phyloP scores from a whole-genome alignment of 2,113 vertebrate species.

The Cyphomyrus discorhynchus region DNA sequence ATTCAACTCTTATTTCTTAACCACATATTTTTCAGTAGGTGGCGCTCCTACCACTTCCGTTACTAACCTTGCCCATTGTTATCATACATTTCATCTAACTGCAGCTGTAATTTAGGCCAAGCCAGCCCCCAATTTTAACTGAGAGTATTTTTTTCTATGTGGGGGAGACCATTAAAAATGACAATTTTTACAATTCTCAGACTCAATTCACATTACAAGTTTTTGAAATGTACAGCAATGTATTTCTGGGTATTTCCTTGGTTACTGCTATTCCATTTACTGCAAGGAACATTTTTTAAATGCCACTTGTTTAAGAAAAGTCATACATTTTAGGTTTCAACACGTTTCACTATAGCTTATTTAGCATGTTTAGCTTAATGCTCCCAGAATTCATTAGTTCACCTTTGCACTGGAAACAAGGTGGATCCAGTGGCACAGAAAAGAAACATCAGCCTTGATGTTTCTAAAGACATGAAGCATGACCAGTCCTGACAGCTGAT shows the following conservation, averaged over 20 bases:
- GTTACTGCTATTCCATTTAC: not conserved
- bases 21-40: not conserved
- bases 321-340: not conserved
- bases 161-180: not conserved
- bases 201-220: not conserved
- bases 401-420: not conserved
- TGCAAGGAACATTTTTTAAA: not conserved
- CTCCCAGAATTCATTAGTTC: not conserved
- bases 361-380: not conserved
- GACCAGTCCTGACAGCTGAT: not conserved
- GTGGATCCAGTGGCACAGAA: not conserved
- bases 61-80: not conserved
- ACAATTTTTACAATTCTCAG: not conserved
- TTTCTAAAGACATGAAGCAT: not conserved
- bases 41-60: not conserved
- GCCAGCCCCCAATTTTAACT: not conserved
- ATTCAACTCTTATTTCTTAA: not conserved
- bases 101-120: not conserved
- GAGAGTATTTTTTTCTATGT: not conserved
- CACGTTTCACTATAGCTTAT: not conserved
- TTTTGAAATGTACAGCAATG: not conserved
- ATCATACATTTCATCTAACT: not conserved
- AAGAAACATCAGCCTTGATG: not conserved
- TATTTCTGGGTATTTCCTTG: not conserved
- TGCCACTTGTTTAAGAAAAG: not conserved